Percentiles rank a stretch among this genome's conserved stretches.
These are phyloP conservation scores for Andrena trimmerana DNA, from an alignment of 2,888 invertebrate species.

Conservation along the genomic window DNA sequence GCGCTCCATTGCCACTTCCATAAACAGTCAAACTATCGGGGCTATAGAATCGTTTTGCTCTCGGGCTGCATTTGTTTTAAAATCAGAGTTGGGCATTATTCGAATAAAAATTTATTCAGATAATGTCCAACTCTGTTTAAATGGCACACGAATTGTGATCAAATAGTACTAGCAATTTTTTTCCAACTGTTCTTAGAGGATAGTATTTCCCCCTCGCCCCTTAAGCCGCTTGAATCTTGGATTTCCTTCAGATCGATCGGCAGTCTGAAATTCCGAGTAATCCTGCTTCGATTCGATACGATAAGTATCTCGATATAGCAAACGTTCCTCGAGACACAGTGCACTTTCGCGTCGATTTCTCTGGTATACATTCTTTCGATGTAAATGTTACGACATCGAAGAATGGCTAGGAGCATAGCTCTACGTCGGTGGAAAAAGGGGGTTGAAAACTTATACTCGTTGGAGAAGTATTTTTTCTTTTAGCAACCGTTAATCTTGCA, in stretches of 20 bases:
- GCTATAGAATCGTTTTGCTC: slow-evolving; percentile 14
- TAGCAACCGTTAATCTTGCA: too few species aligned
- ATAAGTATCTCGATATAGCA: not conserved
- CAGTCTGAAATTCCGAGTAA: not conserved
- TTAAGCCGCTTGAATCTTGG: not conserved
- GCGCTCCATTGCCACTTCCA: not conserved
- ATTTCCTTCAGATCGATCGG: slow-evolving; percentile 1
- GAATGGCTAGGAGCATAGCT: too few species aligned
- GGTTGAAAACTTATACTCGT: too few species aligned
- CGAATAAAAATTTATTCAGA: too few species aligned
- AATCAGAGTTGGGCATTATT: too few species aligned
- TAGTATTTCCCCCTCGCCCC: not conserved
- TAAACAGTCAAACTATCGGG: not conserved
- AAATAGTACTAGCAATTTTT: not conserved
- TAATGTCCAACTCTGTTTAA: too few species aligned
- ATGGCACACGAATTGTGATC: not conserved
- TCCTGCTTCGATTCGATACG: not conserved
- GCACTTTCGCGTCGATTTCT: not conserved
- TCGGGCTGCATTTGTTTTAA: slow-evolving; percentile 23
- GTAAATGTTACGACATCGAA: too few species aligned
- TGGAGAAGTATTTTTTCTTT: too few species aligned
- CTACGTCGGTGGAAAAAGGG: too few species aligned
- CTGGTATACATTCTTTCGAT: too few species aligned
- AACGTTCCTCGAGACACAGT: not conserved
- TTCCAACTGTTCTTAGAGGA: not conserved